Percentiles rank a stretch among this genome's conserved stretches.
Conservation (phyloP, 2,113 vertebrate genomes). For the Empidonax traillii region DNA sequence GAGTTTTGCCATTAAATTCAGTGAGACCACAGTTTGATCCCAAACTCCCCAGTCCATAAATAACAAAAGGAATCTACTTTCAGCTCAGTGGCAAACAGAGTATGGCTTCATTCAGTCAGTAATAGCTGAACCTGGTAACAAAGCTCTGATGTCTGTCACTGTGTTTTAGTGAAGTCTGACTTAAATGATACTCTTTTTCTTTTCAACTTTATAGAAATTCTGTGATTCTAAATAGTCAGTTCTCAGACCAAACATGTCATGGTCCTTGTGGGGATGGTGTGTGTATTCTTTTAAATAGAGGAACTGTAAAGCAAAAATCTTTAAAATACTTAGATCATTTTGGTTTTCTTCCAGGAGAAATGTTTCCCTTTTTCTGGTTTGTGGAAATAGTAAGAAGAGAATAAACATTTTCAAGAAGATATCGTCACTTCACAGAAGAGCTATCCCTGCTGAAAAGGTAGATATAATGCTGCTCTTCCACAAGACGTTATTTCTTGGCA, state of each 20-base stretch:
- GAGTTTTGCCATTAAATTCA: slow-evolving; percentile 48
- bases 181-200: not conserved
- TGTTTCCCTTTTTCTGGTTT: not conserved
- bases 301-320: not conserved
- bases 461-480: not conserved
- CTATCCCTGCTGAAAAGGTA: not conserved
- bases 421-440: not conserved
- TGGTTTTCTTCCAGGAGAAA: not conserved
- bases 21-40: not conserved
- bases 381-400: not conserved
- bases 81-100: not conserved
- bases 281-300: not conserved
- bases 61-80: slow-evolving; percentile 18
- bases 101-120: not conserved
- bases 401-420: not conserved
- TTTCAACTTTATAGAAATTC: not conserved
- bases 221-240: not conserved
- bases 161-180: not conserved
- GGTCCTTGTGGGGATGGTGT: not conserved
- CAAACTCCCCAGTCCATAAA: not conserved
- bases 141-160: not conserved
- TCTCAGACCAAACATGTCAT: not conserved
- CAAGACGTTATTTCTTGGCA: not conserved
- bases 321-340: not conserved
- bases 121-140: not conserved